Evolutionary conservation across 2,888 invertebrate genomes (phyloP), one percentile per base, ranked within the genome.

Genomic region (Drosophila aldrichi): DNA sequence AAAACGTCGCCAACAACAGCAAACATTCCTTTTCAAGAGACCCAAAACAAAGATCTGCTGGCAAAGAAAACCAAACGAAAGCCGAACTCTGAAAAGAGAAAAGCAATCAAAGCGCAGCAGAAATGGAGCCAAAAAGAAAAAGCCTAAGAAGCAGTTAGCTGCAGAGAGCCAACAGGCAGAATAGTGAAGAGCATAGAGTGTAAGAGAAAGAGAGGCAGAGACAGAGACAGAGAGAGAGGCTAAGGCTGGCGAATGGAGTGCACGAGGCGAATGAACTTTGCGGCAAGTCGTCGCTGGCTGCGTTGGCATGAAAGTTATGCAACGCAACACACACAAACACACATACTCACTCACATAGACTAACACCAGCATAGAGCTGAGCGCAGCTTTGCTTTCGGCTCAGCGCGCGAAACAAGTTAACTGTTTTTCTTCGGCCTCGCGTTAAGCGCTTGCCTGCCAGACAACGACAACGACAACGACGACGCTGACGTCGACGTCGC

Each of bases 201-300:
- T 57, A 57, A 46, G 22, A 43, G 52, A 49, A n/a, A 18, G 14
- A 56, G 22, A 55, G 48, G 52, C 62, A 18, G 12, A 57, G 49
- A 36, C 63, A 49, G 52, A 36, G 46, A 6, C 49, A 41, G 49
- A 48, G 66, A 54, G 58, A 61, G 67, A 43, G 62, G 32, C 34
- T 68, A 70, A 55, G 67, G 58, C 49, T 54, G 68, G 51, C 76
- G 90, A 91, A 90, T 91, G 87, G 89, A 91, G 91, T 91, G 91
- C 91, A 91, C 90, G 89, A 91, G 91, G 91, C 91, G 91, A 91
- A 91, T 91, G 91, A 91, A 91, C 91, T 90, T 89, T 83, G 80
- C 60, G 76, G 83, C 81, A 77, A 81, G 72, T 71, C 74, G 72
- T 70, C 74, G 83, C 74, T 82, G 79, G 51, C 82, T 75, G 81